Percentiles rank a stretch among this genome's conserved stretches.
Conservation (phyloP, 2,113 vertebrate genomes). For the Pogona vitticeps region DNA sequence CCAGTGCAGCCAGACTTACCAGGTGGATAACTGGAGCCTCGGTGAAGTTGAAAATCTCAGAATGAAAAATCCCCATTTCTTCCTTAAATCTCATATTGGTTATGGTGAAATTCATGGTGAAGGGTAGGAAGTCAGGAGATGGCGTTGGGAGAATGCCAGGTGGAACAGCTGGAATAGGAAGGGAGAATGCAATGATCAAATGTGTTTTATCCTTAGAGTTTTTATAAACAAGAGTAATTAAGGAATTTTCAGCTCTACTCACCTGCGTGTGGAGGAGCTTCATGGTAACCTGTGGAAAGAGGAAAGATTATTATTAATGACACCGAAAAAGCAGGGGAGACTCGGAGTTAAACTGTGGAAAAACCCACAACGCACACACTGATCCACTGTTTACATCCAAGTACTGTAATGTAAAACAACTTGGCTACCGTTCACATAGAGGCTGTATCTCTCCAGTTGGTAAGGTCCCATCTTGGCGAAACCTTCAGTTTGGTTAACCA, state of each 20-base stretch:
- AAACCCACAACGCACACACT: too few species aligned
- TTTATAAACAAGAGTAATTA: too few species aligned
- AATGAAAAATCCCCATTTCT: neutral
- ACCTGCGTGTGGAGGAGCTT: neutral
- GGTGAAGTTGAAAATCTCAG: rapidly evolving
- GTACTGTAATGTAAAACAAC: too few species aligned
- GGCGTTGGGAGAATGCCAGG: too few species aligned
- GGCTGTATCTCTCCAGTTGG: slow-evolving; percentile 33
- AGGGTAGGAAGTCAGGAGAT: neutral
- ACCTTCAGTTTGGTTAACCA: slow-evolving; percentile 32
- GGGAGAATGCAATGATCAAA: too few species aligned
- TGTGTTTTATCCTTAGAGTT: too few species aligned
- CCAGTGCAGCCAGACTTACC: neutral
- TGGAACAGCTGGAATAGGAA: neutral
- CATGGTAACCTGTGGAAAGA: slow-evolving; percentile 43
- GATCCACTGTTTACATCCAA: too few species aligned
- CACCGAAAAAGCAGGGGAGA: too few species aligned
- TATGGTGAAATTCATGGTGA: too few species aligned
- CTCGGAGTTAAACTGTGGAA: too few species aligned
- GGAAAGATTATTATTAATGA: neutral
- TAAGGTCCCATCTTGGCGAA: slow-evolving; percentile 39
- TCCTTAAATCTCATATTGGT: too few species aligned
- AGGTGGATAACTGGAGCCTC: rapidly evolving
- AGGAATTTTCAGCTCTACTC: too few species aligned
- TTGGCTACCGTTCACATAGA: slow-evolving; percentile 45